These are phyloP conservation scores for Itoplectis maculator DNA, from an alignment of 2,888 invertebrate species.

Conservation along the genomic window DNA sequence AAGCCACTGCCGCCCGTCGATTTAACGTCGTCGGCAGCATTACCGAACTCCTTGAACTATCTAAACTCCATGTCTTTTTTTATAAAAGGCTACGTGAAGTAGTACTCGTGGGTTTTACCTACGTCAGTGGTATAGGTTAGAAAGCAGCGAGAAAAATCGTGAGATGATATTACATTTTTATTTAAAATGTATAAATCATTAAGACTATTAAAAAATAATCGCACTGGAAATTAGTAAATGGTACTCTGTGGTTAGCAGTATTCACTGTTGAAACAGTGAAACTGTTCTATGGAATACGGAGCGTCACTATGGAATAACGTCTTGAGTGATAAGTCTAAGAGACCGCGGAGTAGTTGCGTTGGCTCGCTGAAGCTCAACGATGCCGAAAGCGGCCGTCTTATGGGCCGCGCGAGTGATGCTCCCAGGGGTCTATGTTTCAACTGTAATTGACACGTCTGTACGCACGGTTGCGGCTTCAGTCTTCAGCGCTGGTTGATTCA, in stretches of 20 bases:
- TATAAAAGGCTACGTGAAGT: not conserved
- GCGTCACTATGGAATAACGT: not conserved
- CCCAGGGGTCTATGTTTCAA: constrained; percentile 58
- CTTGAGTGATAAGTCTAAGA: constrained; percentile 6
- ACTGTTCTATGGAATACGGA: not conserved
- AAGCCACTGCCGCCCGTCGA: constrained; percentile 45
- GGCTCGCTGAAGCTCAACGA: not conserved
- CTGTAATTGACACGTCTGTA: constrained; percentile 59
- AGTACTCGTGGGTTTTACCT: not conserved
- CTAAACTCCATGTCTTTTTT: constrained; percentile 7
- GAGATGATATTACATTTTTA: not conserved
- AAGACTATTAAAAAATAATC: too few species aligned
- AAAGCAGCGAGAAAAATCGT: not conserved
- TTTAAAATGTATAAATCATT: not conserved
- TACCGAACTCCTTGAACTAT: constrained; percentile 17
- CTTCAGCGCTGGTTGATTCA: not conserved
- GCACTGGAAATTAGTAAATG: too few species aligned
- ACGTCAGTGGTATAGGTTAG: not conserved
- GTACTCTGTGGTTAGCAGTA: too few species aligned
- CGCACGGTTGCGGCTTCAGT: not conserved
- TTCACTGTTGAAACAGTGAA: not conserved
- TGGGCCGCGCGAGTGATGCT: constrained; percentile 1
- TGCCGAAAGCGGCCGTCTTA: too few species aligned
- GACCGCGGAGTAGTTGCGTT: not conserved
- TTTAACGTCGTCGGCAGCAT: constrained; percentile 42